Base-by-base conservation (phyloP, 2,888 invertebrate genomes). In the Pyrocoelia pectoralis region DNA sequence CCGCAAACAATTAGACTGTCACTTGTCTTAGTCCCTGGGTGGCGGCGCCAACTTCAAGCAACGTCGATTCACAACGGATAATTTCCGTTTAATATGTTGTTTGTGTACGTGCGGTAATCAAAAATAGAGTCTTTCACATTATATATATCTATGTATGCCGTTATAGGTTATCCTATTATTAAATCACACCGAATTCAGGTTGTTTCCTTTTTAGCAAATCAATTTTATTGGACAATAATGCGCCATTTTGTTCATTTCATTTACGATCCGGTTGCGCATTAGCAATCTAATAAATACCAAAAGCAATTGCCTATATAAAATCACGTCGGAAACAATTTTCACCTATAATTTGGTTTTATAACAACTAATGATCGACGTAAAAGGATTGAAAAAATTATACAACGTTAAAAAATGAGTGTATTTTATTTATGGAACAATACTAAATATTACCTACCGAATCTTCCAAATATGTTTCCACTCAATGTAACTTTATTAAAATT, bases 1-100 rank as follows among this genome's bases (percentile, higher is more conserved):
- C 79, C 78, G 75, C 78, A 78, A 79, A 79, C 79, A 79, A 80
- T 79, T 80, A 79, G 77, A 78, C 76, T 79, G 78, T 79, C 78
- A 79, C 77, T 79, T 78, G 78, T 79, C 77, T 78, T 76, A 73
- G 76, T 69, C 70, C 71, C 75, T 74, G 73, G 74, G 77, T 71
- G 74, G 72, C 70, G 77, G 75, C 75, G 77, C 75, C 77, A 70
- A 55, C 61, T 33, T 48, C 55, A 51, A 38, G 58, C 19, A 56
- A 40, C 56, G 55, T 52, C 61, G 51, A 56, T 13, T 50, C 61
- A 41, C 61, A 50, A 51, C 51, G 28, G 50, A 61, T 40, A 55
- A 43, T 13, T 54, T 49, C 48, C 56, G 29, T 24, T 8, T 10
- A 13, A n/a, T 24, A 38, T 43, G 61, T 61, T 56, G 56, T 61